Conservation (phyloP, 2,113 vertebrate species). For the Neolamprologus toae region DNA sequence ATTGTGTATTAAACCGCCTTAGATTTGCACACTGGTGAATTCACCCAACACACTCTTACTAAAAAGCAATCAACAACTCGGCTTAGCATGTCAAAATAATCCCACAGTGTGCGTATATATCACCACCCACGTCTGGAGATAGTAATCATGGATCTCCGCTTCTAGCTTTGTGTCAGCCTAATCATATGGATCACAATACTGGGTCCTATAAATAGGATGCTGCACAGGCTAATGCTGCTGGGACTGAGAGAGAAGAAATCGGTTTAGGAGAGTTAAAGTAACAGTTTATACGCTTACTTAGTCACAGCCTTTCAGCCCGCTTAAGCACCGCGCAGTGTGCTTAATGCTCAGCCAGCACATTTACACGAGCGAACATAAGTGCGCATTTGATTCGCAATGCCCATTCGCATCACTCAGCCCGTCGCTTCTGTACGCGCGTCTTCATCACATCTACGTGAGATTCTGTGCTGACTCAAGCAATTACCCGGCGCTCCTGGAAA, state of each 20-base stretch:
- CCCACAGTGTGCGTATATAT: neutral
- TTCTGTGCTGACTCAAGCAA: neutral
- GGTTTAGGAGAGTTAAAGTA: neutral
- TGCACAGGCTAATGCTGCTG: neutral
- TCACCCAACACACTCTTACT: neutral
- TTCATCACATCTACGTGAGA: neutral
- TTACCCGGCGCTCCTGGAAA: slow-evolving; percentile 8
- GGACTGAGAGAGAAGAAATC: neutral
- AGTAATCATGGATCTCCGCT: neutral
- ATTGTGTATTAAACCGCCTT: neutral
- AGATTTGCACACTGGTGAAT: neutral
- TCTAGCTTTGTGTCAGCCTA: neutral
- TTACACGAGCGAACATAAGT: slow-evolving; percentile 6
- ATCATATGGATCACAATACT: neutral
- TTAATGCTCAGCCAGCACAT: neutral
- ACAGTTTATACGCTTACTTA: neutral
- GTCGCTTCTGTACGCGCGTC: neutral
- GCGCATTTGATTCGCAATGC: slow-evolving; percentile 10
- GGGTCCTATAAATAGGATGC: neutral
- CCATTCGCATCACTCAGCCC: slow-evolving; percentile 1
- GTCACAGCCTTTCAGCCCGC: neutral
- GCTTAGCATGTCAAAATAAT: neutral
- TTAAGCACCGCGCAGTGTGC: neutral
- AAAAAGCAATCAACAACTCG: neutral
- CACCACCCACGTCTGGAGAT: neutral